Base-by-base conservation (phyloP, 2,888 invertebrate genomes). In the Pristionchus arcanus region DNA sequence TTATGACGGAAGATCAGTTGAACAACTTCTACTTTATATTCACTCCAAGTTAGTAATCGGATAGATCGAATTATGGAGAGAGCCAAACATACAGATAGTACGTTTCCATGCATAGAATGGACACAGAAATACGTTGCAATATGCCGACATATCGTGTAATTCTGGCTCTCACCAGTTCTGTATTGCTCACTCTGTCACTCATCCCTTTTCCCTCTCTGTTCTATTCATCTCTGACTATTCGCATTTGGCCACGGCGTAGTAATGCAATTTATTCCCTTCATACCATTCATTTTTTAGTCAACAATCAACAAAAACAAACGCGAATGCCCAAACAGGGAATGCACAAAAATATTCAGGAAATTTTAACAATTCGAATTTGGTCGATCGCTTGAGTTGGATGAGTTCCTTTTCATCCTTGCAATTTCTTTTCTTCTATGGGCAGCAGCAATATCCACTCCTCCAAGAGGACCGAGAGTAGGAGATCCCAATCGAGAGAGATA, bases 391-490 rank as follows among this genome's bases (percentile, higher is more conserved):
- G 84, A 85, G 59, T 85, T 85, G 31, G 84, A 85, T 55, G 28
- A 25, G 37, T 85, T 85, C 31, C 59, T 85, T 59, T 85, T 59
- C 34, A 34, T 85, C 21, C 59, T 55, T 34, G 84, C 84, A 16
- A 59, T 59, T 85, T 34, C 84, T 85, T 34, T 59, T 25, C 84
- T 85, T 49, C 84, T 31, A 59, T 59, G 4, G 1, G 55, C 84
- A 34, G 59, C 31, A 59, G 87, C 87, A n/a, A 74, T 88, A 55
- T 71, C 71, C 16, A 88, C 74, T 53, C 74, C 87, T 34, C 87
- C 87, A 2, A 88, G 34, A 25, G 87, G 34, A 31, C 87, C 87
- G 13, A 88, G 87, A 88, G 74, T 74, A 11, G 87, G 87, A 49
- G 87, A 53, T n/a, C 87, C 55, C 28, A 63, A 15, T 19, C 87